Base-by-base conservation (phyloP, 35 echinoderm and acorn worm species). In the Heliocidaris erythrogramma region DNA sequence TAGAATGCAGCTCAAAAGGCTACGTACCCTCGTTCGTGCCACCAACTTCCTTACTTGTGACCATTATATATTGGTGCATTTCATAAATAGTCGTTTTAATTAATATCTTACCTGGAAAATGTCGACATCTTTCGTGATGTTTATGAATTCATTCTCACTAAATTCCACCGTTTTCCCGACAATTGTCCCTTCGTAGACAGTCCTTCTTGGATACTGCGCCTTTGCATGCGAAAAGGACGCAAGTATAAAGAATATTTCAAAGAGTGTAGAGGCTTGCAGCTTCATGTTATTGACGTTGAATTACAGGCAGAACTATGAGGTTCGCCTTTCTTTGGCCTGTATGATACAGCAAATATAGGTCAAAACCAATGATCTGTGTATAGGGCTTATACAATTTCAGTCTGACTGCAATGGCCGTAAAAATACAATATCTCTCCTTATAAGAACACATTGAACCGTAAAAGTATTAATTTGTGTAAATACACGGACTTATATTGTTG, bases 41-140 rank as follows among this genome's bases (percentile, higher is more conserved):
- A 42, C 35, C 35, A 42, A 3, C 35, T 42, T 42, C 35, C 3
- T 42, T 42, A 42, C 35, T 42, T 0, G 35, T 42, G 3, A 42
- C 35, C 35, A 42, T 42, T 42, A 42, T 42, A 42, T 42, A 42
- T 42, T 13, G 52, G 52, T 56, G 52, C 14, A 56, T 42, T 42
- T 42, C 35, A 42, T 42, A 42, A 42, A 42, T 56, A 56, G 2
- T 56, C 1, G 2, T 10, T 56, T 56, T 56, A 7, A 7, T 18
- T 21, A 24, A 24, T n/a, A 7, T n/a, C 65, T 78, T 78, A 78
- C 65, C 65, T 78, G 88, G 31, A 95, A 95, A 48, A 59, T 88
- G 61, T 95, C 88, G 29, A 95, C 88, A 13, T 86, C 16, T 48
- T 95, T 95, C 29, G 52, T 94, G 12, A 65, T 65, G 47, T 65